Conservation (phyloP, 2,797 vertebrate species). For the Poeciliopsis turneri region DNA sequence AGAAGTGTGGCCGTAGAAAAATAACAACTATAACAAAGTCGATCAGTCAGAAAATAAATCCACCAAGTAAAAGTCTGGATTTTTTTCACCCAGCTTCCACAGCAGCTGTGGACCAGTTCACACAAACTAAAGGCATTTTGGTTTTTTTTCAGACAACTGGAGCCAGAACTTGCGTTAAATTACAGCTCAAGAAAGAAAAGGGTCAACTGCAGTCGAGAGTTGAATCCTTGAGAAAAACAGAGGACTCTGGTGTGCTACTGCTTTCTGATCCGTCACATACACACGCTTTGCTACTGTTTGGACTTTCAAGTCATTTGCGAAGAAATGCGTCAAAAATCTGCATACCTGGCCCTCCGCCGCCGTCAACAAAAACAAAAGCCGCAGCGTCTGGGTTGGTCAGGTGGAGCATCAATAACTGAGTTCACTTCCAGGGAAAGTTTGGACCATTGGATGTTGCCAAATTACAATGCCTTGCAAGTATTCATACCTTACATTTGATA, state of each 20-base stretch:
- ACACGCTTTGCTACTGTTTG: conserved; percentile 1
- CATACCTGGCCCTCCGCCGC: background rate
- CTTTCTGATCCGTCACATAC: background rate
- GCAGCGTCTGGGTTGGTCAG: background rate
- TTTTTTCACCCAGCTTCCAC: conserved; percentile 48
- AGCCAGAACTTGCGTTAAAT: conserved; percentile 46
- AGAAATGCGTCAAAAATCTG: background rate
- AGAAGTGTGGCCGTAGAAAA: conserved; percentile 69
- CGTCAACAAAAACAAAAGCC: background rate
- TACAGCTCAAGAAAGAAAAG: conserved; percentile 23
- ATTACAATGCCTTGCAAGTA: background rate
- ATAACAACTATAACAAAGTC: conserved; percentile 66
- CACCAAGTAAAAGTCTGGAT: conserved; percentile 54
- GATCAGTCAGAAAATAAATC: conserved; percentile 60
- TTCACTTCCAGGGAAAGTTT: background rate
- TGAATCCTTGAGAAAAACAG: conserved; percentile 18
- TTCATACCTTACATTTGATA: background rate
- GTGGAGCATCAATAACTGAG: too few species aligned
- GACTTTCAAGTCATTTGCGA: background rate
- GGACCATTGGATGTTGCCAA: background rate
- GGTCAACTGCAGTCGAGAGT: conserved; percentile 36
- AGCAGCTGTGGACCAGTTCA: conserved; percentile 62
- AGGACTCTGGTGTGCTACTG: background rate
- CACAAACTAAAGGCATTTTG: conserved; percentile 77
- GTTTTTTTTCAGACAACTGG: conserved; percentile 53